Conservation (phyloP, 2,797 vertebrate genomes). For the Chelidonichthys spinosus region DNA sequence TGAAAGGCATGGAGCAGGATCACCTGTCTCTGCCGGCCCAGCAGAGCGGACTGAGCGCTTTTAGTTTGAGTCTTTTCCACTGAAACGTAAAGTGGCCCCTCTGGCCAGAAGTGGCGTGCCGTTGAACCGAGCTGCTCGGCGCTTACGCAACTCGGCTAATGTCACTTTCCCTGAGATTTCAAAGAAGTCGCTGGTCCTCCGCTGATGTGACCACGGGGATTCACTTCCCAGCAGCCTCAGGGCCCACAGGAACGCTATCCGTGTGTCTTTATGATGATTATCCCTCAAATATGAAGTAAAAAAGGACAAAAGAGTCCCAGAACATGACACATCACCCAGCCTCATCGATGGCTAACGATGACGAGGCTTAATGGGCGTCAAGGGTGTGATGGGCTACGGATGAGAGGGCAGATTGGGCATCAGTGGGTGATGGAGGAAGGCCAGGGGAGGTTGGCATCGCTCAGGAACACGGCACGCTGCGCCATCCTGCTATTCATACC, state of each 20-base stretch:
- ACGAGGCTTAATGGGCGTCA: constrained; percentile 58
- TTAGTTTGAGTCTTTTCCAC: constrained; percentile 45
- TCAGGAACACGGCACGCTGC: constrained; percentile 81
- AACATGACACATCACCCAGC: constrained; percentile 13
- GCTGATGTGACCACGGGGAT: constrained; percentile 66
- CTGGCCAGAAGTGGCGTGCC: constrained; percentile 49
- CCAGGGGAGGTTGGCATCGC: constrained; percentile 78
- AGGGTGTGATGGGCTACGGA: constrained; percentile 51
- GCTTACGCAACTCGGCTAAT: constrained; percentile 70
- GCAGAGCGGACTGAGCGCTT: constrained; percentile 13
- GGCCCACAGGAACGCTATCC: constrained; percentile 1
- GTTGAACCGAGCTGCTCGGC: constrained; percentile 27
- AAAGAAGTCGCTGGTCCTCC: constrained; percentile 56
- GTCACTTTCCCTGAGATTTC: constrained; percentile 64
- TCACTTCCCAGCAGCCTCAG: constrained; percentile 52
- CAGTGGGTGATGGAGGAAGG: constrained; percentile 80
- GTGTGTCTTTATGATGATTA: background rate
- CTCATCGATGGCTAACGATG: constrained; percentile 54
- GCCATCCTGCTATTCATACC: constrained; percentile 84
- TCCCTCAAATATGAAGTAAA: background rate
- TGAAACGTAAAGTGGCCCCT: constrained; percentile 70
- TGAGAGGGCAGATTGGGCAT: constrained; percentile 80
- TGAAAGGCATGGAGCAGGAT: background rate
- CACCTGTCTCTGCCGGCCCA: constrained; percentile 43
- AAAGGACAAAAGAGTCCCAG: background rate